phyloP scores from a whole-genome alignment of 2,888 invertebrate species.

The Adelphocoris suturalis region DNA sequence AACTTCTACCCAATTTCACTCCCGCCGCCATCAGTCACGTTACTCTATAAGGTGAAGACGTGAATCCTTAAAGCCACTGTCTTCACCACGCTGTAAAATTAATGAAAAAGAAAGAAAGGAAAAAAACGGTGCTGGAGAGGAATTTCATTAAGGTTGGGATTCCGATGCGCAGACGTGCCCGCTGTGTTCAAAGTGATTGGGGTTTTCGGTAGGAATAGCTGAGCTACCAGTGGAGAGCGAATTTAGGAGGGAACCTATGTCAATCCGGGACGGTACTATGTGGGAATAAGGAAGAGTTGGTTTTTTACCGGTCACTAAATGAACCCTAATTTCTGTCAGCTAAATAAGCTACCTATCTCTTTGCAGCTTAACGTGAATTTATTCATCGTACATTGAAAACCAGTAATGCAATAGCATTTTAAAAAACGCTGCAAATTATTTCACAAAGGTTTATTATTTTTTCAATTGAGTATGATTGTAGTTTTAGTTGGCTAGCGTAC shows the following conservation, averaged over 20 bases:
- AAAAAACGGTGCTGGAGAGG: neutral
- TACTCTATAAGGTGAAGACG: conserved; percentile 1
- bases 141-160: conserved; percentile 51
- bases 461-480: too few species aligned
- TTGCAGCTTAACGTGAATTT: too few species aligned
- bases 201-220: conserved; percentile 30
- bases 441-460: too few species aligned
- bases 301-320: neutral
- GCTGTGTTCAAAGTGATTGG: conserved; percentile 18
- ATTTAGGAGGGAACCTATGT: conserved; percentile 40
- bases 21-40: conserved; percentile 10
- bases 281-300: neutral
- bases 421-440: too few species aligned
- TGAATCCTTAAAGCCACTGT: conserved; percentile 28
- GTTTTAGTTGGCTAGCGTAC: too few species aligned
- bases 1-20: neutral
- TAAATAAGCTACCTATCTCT: too few species aligned
- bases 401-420: neutral
- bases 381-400: neutral
- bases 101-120: conserved; percentile 19
- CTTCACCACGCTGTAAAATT: neutral
- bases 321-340: neutral
- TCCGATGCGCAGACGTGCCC: conserved; percentile 39
- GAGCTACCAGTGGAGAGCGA: conserved; percentile 43
- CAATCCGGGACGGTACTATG: neutral